Evolutionary conservation across 2,113 vertebrate genomes (phyloP).

Genomic region (Syngnathus scovelli): DNA sequence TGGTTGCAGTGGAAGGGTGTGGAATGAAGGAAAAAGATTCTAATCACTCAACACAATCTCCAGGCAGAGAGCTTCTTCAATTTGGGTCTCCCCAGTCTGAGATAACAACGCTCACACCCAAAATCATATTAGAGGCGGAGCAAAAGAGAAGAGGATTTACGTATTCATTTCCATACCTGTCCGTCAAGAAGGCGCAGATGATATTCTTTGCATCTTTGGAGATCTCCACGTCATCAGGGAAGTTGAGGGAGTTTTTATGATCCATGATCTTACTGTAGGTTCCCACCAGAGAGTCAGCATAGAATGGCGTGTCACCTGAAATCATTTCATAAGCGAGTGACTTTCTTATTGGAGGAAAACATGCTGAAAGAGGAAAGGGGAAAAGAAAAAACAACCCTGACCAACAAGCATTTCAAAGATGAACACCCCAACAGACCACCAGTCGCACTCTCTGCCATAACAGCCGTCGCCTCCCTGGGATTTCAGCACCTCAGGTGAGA

Average conservation of each 20-base stretch:
- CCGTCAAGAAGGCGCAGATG: constrained; percentile 96
- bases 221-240: constrained; percentile 96
- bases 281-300: constrained; percentile 95
- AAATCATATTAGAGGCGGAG: neutral
- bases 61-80: no score
- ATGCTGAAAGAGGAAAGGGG: neutral
- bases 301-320: constrained; percentile 95
- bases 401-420: constrained; percentile 98
- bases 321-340: neutral
- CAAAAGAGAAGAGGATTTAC: no score
- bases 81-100: no score
- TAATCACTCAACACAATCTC: no score
- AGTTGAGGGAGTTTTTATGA: constrained; percentile 95
- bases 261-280: constrained; percentile 99
- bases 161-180: constrained; percentile 73
- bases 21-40: no score
- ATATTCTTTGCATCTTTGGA: constrained; percentile 95
- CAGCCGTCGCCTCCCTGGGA: constrained; percentile 96
- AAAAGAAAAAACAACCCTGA: constrained; percentile 66
- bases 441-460: constrained; percentile 94
- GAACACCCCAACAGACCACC: constrained; percentile 99
- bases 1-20: no score
- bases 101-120: no score
- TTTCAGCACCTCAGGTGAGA: constrained; percentile 92
- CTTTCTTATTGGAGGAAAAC: neutral